phyloP scores from a whole-genome alignment of 2,888 invertebrate genomes.

The Xestia rhomboidea region DNA sequence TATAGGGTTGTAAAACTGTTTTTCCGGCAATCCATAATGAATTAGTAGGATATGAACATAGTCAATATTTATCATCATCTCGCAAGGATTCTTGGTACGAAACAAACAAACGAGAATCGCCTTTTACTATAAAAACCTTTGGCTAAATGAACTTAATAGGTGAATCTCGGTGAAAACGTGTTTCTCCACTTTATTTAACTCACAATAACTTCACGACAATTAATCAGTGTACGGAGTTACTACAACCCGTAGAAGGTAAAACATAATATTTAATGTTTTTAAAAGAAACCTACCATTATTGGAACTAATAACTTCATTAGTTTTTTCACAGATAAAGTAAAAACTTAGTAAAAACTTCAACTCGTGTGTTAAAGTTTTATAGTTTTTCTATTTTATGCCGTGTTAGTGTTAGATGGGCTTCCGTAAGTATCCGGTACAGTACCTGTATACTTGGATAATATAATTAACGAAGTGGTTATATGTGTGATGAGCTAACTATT shows the following conservation, averaged over 20 bases:
- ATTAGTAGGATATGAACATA: not conserved
- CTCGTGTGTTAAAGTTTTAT: not conserved
- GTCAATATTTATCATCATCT: not conserved
- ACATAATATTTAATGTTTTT: constrained; percentile 5
- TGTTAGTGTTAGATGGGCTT: not conserved
- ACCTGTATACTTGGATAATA: not conserved
- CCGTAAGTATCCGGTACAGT: not conserved
- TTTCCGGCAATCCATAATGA: not conserved
- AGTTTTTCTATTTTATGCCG: constrained; percentile 6
- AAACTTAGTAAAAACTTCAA: not conserved
- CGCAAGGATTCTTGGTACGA: not conserved
- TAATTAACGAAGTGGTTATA: not conserved
- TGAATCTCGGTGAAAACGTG: too few relatives aligned
- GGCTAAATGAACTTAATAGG: too few relatives aligned
- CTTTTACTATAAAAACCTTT: too few relatives aligned
- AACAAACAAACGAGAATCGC: not conserved
- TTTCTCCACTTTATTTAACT: not conserved
- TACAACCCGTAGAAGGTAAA: not conserved
- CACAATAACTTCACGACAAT: not conserved
- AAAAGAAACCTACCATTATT: not conserved
- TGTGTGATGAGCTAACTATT: not conserved
- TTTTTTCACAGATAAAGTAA: constrained; percentile 14
- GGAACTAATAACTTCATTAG: constrained; percentile 19
- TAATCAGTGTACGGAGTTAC: too few relatives aligned
- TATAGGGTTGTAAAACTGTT: not conserved